These are phyloP conservation scores for Micromys minutus DNA, from an alignment of 2,113 vertebrate genomes.

Conservation along the genomic window DNA sequence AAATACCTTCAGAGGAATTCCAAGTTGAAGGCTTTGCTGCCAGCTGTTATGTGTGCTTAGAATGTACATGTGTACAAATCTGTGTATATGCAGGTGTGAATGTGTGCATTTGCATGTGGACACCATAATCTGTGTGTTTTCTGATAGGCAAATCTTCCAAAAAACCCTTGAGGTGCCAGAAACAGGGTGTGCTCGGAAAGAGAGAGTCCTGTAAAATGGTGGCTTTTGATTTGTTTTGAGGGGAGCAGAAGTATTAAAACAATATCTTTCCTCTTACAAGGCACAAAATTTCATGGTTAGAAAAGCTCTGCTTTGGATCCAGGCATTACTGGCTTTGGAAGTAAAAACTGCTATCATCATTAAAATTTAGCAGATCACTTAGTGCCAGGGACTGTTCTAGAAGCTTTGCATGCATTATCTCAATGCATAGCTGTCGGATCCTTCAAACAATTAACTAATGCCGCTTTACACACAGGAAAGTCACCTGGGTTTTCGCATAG, in stretches of 20 bases:
- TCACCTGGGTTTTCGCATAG: background rate
- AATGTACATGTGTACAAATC: background rate
- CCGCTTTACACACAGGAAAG: background rate
- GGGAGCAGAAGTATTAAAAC: background rate
- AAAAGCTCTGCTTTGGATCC: background rate
- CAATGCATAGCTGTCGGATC: accelerated
- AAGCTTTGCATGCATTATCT: background rate
- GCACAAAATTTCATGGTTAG: background rate
- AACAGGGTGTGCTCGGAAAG: background rate
- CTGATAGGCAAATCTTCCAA: background rate
- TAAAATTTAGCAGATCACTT: background rate
- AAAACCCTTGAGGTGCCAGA: background rate
- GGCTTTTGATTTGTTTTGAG: background rate
- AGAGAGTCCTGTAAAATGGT: background rate
- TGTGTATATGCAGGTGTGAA: background rate
- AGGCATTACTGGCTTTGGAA: background rate
- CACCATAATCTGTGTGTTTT: background rate
- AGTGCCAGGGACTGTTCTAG: background rate
- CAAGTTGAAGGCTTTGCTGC: background rate
- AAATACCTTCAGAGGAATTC: background rate
- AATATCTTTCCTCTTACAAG: background rate
- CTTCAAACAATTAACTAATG: background rate
- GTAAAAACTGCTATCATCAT: background rate
- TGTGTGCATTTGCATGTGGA: background rate
- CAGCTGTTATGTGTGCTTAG: background rate